These are phyloP conservation scores for Stegostoma tigrinum DNA, from an alignment of 2,113 vertebrate genomes.

Conservation along the genomic window DNA sequence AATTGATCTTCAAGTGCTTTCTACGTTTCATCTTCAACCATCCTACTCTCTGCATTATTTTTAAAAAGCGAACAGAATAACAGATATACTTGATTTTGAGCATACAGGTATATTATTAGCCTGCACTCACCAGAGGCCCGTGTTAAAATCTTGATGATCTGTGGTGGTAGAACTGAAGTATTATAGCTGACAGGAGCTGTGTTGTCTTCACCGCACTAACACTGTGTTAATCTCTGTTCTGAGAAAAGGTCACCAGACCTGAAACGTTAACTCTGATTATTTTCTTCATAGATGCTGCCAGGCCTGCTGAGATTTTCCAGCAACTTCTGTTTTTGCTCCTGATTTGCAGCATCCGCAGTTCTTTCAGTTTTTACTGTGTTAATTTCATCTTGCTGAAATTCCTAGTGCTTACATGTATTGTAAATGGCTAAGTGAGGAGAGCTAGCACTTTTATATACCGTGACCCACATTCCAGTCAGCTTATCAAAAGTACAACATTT, in stretches of 20 bases:
- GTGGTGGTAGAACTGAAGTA: background rate
- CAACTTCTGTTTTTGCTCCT: too few species aligned
- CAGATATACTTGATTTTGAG: background rate
- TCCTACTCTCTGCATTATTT: background rate
- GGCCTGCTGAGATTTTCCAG: too few species aligned
- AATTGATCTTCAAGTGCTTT: background rate
- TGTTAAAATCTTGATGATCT: background rate
- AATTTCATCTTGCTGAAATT: background rate
- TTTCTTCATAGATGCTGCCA: too few species aligned
- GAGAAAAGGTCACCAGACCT: too few species aligned
- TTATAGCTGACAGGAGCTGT: background rate
- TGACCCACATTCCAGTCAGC: background rate
- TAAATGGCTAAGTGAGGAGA: background rate
- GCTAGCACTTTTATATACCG: background rate
- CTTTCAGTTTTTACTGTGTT: background rate
- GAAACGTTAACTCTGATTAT: too few species aligned
- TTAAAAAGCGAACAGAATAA: background rate
- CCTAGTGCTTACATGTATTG: background rate
- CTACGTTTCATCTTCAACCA: background rate
- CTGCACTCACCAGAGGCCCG: background rate
- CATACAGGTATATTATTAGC: background rate
- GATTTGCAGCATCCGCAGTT: too few species aligned
- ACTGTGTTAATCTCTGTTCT: background rate
- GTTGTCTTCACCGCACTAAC: background rate
- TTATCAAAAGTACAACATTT: background rate